A percentile compares a stretch with the other conserved stretches of the same genome.
Conservation (phyloP, 2,888 invertebrate genomes). For the Ornithoptera priamus region DNA sequence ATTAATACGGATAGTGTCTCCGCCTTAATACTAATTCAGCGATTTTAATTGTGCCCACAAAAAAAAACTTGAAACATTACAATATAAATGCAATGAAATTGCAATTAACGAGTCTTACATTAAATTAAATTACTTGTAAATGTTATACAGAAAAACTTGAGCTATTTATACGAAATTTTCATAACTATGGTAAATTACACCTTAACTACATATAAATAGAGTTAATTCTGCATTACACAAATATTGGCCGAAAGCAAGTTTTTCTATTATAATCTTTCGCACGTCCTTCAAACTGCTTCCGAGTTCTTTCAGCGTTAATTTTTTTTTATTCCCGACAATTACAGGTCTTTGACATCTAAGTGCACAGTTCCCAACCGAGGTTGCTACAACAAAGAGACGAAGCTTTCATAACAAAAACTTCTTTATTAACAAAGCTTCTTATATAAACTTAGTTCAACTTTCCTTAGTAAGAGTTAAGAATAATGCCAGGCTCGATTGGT, state of each 20-base stretch:
- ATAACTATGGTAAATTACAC: constrained; percentile 2
- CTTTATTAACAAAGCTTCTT: no score
- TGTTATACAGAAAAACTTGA: constrained; percentile 22
- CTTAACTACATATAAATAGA: constrained; percentile 5
- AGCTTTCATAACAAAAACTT: no score
- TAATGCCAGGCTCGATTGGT: no score
- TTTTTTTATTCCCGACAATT: constrained; percentile 30
- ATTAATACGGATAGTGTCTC: no score
- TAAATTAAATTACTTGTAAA: background rate
- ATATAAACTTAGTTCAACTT: no score
- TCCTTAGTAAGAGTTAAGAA: no score
- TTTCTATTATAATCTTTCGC: constrained; percentile 37
- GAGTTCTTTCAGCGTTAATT: constrained; percentile 45
- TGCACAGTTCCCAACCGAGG: background rate
- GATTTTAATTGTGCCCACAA: no score
- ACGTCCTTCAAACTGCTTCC: constrained; percentile 57
- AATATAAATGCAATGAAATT: constrained; percentile 19
- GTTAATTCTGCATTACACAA: constrained; percentile 2
- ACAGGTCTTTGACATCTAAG: constrained; percentile 8
- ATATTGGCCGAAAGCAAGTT: constrained; percentile 12
- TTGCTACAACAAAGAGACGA: background rate
- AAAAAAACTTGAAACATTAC: constrained; percentile 10
- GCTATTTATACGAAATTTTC: constrained; percentile 11
- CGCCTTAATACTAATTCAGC: no score
- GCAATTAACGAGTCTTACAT: constrained; percentile 7